phyloP scores from a whole-genome alignment of 2,888 invertebrate species.

The Embidobia sp. region DNA sequence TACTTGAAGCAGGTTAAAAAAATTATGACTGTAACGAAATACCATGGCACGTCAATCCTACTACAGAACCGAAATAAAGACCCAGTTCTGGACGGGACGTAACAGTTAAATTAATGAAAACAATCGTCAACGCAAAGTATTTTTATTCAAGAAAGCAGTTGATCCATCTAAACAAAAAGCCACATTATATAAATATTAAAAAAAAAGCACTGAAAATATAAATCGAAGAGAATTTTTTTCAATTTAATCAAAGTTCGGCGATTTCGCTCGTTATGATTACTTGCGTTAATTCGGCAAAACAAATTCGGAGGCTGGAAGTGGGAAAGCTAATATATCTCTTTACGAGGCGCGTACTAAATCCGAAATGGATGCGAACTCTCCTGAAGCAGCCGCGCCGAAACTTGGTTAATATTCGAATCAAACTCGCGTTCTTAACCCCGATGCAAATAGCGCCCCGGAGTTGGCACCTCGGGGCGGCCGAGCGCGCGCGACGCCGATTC shows the following conservation, averaged over 20 bases:
- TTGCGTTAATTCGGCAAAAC: no score
- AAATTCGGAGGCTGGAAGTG: no score
- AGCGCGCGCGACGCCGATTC: conserved; percentile 29
- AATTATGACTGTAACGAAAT: conserved; percentile 18
- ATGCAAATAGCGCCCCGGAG: conserved; percentile 30
- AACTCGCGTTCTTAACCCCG: conserved; percentile 28
- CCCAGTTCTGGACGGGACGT: no score
- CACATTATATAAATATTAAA: no score
- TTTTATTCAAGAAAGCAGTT: no score
- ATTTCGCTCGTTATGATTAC: no score
- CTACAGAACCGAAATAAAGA: background rate
- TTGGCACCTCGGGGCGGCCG: conserved; percentile 15
- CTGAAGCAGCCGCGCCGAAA: conserved; percentile 30
- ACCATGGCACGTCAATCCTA: conserved; percentile 14
- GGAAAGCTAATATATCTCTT: conserved; percentile 21
- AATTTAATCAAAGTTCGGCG: no score
- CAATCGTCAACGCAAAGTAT: no score
- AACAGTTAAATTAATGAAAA: background rate
- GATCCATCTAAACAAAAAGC: no score
- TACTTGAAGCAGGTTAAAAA: conserved; percentile 27
- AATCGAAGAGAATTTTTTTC: no score
- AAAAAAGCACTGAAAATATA: no score
- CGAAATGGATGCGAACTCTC: background rate
- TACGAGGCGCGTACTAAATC: conserved; percentile 25
- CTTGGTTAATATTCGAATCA: conserved; percentile 43